These are phyloP conservation scores for Sorex maritimensis DNA, from an alignment of 2,797 vertebrate species.

Conservation along the genomic window DNA sequence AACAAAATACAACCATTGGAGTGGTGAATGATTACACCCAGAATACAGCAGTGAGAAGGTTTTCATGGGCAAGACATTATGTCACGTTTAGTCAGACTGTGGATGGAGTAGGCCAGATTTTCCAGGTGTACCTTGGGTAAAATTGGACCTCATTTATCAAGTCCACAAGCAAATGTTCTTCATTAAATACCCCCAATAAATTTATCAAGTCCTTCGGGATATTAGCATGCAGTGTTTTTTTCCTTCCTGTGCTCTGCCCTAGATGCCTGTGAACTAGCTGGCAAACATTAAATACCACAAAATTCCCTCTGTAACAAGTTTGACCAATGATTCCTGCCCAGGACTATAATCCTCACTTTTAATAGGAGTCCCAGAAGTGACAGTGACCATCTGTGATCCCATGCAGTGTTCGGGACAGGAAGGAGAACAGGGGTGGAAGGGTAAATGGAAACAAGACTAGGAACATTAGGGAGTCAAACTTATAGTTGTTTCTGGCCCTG, in stretches of 20 bases:
- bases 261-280: not conserved
- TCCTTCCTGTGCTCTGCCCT: not conserved
- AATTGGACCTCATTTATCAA: constrained; percentile 39
- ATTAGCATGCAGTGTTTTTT: not conserved
- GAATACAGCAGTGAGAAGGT: not conserved
- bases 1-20: not conserved
- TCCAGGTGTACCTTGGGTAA: constrained; percentile 2
- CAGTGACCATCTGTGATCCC: not conserved
- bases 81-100: not conserved
- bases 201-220: not conserved
- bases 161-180: constrained; percentile 12
- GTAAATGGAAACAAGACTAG: not conserved
- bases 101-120: not conserved
- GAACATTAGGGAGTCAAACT: not conserved
- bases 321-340: not conserved
- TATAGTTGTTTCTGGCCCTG: constrained; percentile 18
- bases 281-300: not conserved
- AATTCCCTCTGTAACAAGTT: not conserved
- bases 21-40: constrained; percentile 16
- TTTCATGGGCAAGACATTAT: not conserved
- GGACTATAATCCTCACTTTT: constrained; percentile 12
- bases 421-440: not conserved
- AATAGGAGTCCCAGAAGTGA: constrained; percentile 12
- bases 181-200: constrained; percentile 15
- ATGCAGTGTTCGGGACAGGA: not conserved